Conservation (phyloP, 2,888 invertebrate genomes). For the Dicycla oo region DNA sequence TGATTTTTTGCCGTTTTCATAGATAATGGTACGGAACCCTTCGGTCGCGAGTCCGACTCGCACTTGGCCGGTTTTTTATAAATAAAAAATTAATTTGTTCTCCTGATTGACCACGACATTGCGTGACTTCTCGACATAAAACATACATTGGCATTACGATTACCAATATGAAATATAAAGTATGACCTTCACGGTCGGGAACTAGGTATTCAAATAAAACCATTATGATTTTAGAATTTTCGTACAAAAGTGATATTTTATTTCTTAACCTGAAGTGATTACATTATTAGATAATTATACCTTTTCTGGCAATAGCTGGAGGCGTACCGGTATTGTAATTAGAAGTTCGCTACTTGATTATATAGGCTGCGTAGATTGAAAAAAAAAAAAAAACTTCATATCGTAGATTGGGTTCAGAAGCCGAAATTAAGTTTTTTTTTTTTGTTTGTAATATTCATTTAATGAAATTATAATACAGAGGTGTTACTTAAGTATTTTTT, state of each 20-base stretch:
- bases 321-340: constrained; percentile 21
- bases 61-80: too few relatives aligned
- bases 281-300: constrained; percentile 10
- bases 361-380: neutral
- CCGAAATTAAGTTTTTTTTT: neutral
- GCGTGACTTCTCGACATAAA: constrained; percentile 23
- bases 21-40: too few relatives aligned
- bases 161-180: constrained; percentile 12
- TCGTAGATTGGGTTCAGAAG: neutral
- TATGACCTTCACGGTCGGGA: neutral
- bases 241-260: constrained; percentile 19
- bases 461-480: too few relatives aligned
- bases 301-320: constrained; percentile 8
- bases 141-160: neutral
- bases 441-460: too few relatives aligned
- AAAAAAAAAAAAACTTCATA: too few relatives aligned
- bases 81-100: neutral
- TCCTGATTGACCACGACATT: constrained; percentile 13
- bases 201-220: constrained; percentile 13
- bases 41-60: too few relatives aligned
- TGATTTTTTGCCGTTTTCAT: too few relatives aligned
- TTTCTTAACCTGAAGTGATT: constrained; percentile 7
- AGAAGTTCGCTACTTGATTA: neutral
- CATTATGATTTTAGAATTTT: neutral
- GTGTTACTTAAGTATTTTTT: neutral